Conservation (phyloP, 92 coral and sea anemone species). For the Chrysogorgia sp. region DNA sequence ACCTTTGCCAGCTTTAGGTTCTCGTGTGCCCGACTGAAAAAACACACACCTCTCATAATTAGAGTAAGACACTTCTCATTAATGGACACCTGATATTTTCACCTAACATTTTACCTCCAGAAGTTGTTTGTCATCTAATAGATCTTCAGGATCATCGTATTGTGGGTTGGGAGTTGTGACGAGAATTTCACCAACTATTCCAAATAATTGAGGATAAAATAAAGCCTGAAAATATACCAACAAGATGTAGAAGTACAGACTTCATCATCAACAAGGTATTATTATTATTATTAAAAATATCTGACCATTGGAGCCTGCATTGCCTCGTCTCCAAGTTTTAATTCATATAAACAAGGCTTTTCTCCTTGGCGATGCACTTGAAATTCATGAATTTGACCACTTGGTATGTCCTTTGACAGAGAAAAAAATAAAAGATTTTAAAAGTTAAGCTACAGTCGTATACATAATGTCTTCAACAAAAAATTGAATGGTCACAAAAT, state of each 20-base stretch:
- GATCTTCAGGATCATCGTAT: conserved; percentile 94
- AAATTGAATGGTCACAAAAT: too few species aligned
- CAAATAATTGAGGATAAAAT: conserved; percentile 95
- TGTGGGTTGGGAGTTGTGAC: conserved; percentile 77
- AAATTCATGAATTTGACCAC: conserved; percentile 97
- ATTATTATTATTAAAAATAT: neutral
- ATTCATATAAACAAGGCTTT: conserved; percentile 78
- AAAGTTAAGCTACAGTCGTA: neutral
- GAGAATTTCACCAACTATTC: conserved; percentile 86
- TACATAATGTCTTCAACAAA: neutral
- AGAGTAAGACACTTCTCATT: neutral
- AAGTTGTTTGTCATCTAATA: conserved; percentile 83
- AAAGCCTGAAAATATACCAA: conserved; percentile 64
- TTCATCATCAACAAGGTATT: neutral
- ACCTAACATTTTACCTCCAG: conserved; percentile 68
- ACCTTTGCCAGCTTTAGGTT: conserved; percentile 58
- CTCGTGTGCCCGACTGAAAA: conserved; percentile 74
- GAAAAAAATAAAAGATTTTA: neutral
- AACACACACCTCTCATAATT: too few species aligned
- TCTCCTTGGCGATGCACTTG: conserved; percentile 90
- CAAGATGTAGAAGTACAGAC: neutral
- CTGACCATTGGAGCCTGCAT: conserved; percentile 98
- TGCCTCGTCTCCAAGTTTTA: conserved; percentile 97
- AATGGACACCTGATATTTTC: neutral
- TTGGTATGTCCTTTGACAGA: conserved; percentile 87